These are phyloP conservation scores for Geotrupes spiniger DNA, from an alignment of 2,888 invertebrate species.

Conservation along the genomic window DNA sequence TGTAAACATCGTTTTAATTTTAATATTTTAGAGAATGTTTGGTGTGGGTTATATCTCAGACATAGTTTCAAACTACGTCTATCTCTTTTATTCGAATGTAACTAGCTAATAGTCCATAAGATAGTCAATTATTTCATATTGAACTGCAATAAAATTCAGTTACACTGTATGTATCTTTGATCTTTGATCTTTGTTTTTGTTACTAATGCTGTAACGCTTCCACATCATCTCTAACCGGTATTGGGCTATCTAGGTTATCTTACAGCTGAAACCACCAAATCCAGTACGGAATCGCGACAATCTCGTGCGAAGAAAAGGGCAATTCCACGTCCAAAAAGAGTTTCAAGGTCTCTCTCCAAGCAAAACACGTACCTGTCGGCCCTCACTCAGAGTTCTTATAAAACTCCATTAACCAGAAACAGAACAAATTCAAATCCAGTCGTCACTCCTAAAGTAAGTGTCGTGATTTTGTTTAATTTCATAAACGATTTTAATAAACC, in stretches of 20 bases:
- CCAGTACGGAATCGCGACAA: slow-evolving; percentile 26
- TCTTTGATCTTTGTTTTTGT: slow-evolving; percentile 4
- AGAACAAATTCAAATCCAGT: slow-evolving; percentile 31
- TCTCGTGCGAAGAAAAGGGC: too few relatives aligned
- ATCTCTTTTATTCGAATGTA: too few relatives aligned
- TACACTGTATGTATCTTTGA: not conserved
- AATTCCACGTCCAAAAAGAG: too few relatives aligned
- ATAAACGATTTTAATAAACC: too few relatives aligned
- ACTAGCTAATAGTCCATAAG: too few relatives aligned
- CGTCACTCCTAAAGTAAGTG: slow-evolving; percentile 42
- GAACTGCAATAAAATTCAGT: not conserved
- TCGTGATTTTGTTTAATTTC: too few relatives aligned
- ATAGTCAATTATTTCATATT: too few relatives aligned
- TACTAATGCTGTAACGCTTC: slow-evolving; percentile 16
- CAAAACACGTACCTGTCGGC: slow-evolving; percentile 16
- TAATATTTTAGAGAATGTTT: too few relatives aligned
- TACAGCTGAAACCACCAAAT: slow-evolving; percentile 38
- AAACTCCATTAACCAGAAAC: not conserved
- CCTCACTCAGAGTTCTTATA: too few relatives aligned
- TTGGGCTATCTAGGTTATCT: slow-evolving; percentile 38
- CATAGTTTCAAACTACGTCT: too few relatives aligned
- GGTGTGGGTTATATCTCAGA: too few relatives aligned
- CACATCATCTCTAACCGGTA: slow-evolving; percentile 12
- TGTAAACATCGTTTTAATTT: too few relatives aligned
- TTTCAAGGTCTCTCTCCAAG: slow-evolving; percentile 17